phyloP scores from a whole-genome alignment of 2,888 invertebrate species.

The Actias luna region DNA sequence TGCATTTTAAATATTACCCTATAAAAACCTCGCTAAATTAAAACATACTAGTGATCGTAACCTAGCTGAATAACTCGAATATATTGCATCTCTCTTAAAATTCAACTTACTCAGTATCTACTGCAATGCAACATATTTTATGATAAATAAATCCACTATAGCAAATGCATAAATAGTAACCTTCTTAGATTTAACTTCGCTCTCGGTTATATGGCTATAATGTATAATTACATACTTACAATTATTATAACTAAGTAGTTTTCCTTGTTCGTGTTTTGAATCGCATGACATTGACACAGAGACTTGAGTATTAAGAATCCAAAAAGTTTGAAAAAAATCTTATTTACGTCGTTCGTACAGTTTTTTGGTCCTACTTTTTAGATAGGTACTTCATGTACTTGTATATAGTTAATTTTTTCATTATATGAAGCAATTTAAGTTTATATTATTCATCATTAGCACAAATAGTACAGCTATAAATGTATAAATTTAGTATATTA shows the following conservation, averaged over 20 bases:
- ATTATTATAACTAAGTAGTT: constrained; percentile 37
- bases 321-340: constrained; percentile 5
- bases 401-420: neutral
- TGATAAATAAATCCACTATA: neutral
- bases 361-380: neutral
- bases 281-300: constrained; percentile 49
- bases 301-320: constrained; percentile 25
- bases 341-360: neutral
- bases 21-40: too few relatives aligned
- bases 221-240: neutral
- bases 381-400: neutral
- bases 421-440: neutral
- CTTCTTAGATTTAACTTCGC: neutral
- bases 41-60: too few relatives aligned
- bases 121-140: too few relatives aligned
- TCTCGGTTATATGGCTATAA: neutral
- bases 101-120: too few relatives aligned
- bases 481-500: too few relatives aligned
- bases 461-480: neutral
- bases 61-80: too few relatives aligned
- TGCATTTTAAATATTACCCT: too few relatives aligned
- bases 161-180: neutral
- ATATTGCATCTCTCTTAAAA: too few relatives aligned
- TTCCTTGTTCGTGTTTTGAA: constrained; percentile 56
- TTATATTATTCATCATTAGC: neutral